Conservation (phyloP, 2,113 vertebrate species). For the Eolophus roseicapilla region DNA sequence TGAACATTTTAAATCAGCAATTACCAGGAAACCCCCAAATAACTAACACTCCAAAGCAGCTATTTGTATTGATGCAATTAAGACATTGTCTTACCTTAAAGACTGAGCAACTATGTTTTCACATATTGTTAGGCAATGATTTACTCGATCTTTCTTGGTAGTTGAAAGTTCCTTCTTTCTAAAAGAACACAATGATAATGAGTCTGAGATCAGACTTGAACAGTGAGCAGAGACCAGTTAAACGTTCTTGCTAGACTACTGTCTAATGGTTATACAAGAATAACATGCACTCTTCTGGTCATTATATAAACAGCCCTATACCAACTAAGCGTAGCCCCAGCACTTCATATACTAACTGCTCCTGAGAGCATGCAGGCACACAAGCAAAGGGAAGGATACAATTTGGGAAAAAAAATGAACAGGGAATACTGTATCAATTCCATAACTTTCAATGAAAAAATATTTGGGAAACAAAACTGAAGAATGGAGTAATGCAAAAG, state of each 20-base stretch:
- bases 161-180: slow-evolving; percentile 97
- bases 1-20: not conserved
- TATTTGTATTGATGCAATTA: not conserved
- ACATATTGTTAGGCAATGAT: slow-evolving; percentile 96
- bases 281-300: not conserved
- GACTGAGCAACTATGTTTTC: slow-evolving; percentile 97
- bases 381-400: not conserved
- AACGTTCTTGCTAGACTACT: not conserved
- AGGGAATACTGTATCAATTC: not conserved
- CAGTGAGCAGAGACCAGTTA: not conserved
- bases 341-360: not conserved
- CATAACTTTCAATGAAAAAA: not conserved
- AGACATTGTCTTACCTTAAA: slow-evolving; percentile 81
- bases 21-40: not conserved
- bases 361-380: not conserved
- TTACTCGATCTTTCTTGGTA: slow-evolving; percentile 96
- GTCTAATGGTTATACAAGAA: not conserved
- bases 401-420: not conserved
- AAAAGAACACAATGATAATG: not conserved
- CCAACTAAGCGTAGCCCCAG: not conserved
- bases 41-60: not conserved
- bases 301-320: not conserved
- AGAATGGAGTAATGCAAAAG: not conserved
- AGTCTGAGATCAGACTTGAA: not conserved
- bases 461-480: not conserved